Base-by-base conservation (phyloP, 1,140 invertebrate species). In the Lerema accius region DNA sequence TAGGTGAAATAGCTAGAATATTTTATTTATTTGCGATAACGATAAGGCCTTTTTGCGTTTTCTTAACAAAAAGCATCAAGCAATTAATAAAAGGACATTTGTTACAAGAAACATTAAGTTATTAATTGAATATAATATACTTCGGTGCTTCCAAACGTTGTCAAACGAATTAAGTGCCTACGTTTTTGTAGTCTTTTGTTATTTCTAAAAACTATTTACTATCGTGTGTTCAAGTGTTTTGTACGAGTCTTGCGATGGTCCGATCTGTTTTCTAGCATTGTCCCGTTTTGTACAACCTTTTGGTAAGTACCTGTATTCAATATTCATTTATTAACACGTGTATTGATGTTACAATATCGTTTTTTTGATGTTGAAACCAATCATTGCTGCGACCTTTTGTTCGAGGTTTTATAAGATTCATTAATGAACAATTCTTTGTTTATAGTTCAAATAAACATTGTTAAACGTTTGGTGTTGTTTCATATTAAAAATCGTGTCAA, bases 241-340 rank as follows among this genome's bases (percentile, higher is more conserved):
- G 71, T 72, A 67, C 78, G 71, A 62, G 65, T 73, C 65, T 75
- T 85, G 87, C 76, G 58, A 90, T 90, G 87, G 76, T 85, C 76
- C 84, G 87, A 76, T 84, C 80, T 82, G 87, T 90, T 90, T 90
- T 90, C 87, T 90, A 90, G 87, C 87, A 89, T 86, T 65, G 78
- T 76, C 78, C 78, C 77, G 84, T 79, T 45, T 51, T 56, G 17
- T 77, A 81, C 71, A 88, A 73, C 67, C 75, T 78, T 87, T 90
- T 90, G 87, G 87, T 90, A 61, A 90, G 87, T 84, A 50, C n/a
- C n/a, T n/a, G n/a, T n/a, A n/a, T n/a, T n/a, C n/a, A n/a, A n/a
- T n/a, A n/a, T n/a, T n/a, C n/a, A n/a, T 51, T 45, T 59, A 1
- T 23, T 35, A 39, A 26, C 55, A 6, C 10, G 26, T 39, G 28